Conservation (phyloP, 2,113 vertebrate species). For the Neodon shergylaensis region DNA sequence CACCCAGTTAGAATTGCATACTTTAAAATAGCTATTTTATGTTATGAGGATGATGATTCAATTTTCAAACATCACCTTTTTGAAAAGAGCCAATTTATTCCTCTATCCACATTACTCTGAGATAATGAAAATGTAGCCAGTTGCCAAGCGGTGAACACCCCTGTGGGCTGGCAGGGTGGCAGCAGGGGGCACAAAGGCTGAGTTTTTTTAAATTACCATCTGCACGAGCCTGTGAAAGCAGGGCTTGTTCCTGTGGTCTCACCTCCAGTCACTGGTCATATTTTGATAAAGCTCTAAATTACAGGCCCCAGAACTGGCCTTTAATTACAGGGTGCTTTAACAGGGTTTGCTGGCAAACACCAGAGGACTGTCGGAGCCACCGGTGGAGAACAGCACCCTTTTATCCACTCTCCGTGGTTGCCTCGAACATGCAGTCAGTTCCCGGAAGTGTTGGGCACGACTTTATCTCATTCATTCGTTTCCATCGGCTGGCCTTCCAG, state of each 20-base stretch:
- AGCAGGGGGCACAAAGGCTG: neutral
- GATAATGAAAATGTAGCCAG: slow-evolving; percentile 17
- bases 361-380: slow-evolving; percentile 60
- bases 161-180: neutral
- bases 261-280: slow-evolving; percentile 46
- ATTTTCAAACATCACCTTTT: neutral
- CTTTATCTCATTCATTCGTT: slow-evolving; percentile 53
- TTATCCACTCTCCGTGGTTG: slow-evolving; percentile 60
- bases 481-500: slow-evolving; percentile 23
- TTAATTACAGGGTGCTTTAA: slow-evolving; percentile 70
- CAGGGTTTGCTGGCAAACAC: slow-evolving; percentile 63
- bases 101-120: neutral
- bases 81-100: slow-evolving; percentile 5
- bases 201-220: slow-evolving; percentile 26
- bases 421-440: slow-evolving; percentile 62
- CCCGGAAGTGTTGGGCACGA: slow-evolving; percentile 50
- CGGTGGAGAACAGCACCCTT: slow-evolving; percentile 52
- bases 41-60: neutral
- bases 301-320: slow-evolving; percentile 71
- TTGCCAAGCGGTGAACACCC: neutral
- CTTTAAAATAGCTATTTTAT: neutral
- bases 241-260: slow-evolving; percentile 55
- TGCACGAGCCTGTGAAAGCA: slow-evolving; percentile 24
- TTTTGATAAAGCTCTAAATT: slow-evolving; percentile 75
- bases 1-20: neutral